Conservation (phyloP, 2,113 vertebrate genomes). For the Hucho hucho region DNA sequence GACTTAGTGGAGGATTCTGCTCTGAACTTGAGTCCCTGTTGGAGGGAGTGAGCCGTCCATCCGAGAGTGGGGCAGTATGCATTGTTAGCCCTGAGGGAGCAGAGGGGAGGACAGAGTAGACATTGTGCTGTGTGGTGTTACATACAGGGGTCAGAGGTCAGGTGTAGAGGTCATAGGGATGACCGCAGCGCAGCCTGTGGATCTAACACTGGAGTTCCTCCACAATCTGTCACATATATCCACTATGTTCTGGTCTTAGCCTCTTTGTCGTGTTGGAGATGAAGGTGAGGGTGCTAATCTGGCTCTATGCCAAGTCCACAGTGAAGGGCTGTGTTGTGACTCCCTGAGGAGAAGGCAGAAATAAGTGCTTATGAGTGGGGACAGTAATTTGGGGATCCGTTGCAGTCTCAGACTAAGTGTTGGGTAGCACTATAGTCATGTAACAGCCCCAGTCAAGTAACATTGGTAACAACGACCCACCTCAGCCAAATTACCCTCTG, state of each 20-base stretch:
- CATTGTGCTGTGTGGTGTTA: conserved; percentile 56
- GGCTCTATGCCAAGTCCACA: conserved; percentile 1
- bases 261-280: background rate
- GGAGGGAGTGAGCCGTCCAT: background rate
- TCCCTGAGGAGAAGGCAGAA: background rate
- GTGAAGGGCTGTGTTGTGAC: background rate
- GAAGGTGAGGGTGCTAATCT: conserved; percentile 11
- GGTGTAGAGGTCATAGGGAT: conserved; percentile 59
- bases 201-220: conserved; percentile 50
- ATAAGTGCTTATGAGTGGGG: background rate
- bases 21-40: conserved; percentile 32
- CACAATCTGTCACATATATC: conserved; percentile 56
- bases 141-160: conserved; percentile 61
- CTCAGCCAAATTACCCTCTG: background rate
- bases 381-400: background rate
- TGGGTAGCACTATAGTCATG: background rate
- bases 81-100: conserved; percentile 27
- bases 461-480: conserved; percentile 5
- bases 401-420: background rate
- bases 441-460: background rate
- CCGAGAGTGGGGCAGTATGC: background rate
- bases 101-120: conserved; percentile 47
- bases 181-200: conserved; percentile 44
- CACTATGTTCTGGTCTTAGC: background rate
- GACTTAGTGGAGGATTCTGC: background rate